phyloP scores from a whole-genome alignment of 2,113 vertebrate species.

The Spea multiplicata region DNA sequence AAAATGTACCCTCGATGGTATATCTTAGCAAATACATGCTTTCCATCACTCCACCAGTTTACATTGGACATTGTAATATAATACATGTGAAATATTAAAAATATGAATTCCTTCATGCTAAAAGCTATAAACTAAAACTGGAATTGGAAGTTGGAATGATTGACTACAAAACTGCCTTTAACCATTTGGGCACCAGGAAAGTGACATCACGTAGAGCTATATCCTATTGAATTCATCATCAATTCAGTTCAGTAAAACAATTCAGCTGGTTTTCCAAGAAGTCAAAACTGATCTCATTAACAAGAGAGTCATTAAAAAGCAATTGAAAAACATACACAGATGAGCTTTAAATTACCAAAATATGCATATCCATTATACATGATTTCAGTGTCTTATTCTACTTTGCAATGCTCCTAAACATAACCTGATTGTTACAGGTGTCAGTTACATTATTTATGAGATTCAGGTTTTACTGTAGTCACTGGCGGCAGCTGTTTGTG shows the following conservation, averaged over 20 bases:
- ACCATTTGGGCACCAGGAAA: too few species aligned
- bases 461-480: constrained; percentile 5
- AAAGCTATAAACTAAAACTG: too few species aligned
- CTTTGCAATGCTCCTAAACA: constrained; percentile 1
- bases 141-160: too few species aligned
- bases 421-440: not conserved
- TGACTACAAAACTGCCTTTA: too few species aligned
- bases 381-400: not conserved
- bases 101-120: too few species aligned
- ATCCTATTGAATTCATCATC: too few species aligned
- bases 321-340: not conserved
- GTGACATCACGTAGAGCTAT: too few species aligned
- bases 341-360: not conserved
- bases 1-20: too few species aligned
- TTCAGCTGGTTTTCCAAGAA: not conserved
- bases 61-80: too few species aligned
- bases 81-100: too few species aligned
- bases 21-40: too few species aligned
- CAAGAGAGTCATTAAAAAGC: not conserved
- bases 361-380: constrained; percentile 2
- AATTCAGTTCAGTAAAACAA: not conserved
- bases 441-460: constrained; percentile 26
- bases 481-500: constrained; percentile 46
- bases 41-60: too few species aligned
- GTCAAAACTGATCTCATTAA: constrained; percentile 6